Percentiles rank a stretch among this genome's conserved stretches.
Evolutionary conservation across 2,888 invertebrate species (phyloP).

Genomic region (Coleophora deauratella): DNA sequence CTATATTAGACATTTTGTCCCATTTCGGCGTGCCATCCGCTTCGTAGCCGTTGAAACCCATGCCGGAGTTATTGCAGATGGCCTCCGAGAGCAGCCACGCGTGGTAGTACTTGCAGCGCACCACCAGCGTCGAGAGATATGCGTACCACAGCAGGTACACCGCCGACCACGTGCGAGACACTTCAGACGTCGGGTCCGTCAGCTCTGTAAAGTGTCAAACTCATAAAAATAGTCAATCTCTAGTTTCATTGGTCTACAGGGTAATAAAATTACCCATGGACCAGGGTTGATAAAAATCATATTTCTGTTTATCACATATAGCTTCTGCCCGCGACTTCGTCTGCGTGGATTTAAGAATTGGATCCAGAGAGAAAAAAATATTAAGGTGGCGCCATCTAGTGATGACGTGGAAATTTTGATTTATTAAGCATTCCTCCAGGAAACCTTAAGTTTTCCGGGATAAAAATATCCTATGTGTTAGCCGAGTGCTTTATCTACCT

Average conservation of each 20-base stretch:
- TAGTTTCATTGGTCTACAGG: neutral
- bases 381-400: too few relatives aligned
- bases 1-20: constrained; percentile 95
- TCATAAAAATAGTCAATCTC: neutral
- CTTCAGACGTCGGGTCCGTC: constrained; percentile 58
- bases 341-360: too few relatives aligned
- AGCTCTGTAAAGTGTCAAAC: constrained; percentile 41
- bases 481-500: too few relatives aligned
- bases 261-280: too few relatives aligned
- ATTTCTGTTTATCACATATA: too few relatives aligned
- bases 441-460: too few relatives aligned
- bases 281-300: too few relatives aligned
- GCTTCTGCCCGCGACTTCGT: too few relatives aligned
- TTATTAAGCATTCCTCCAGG: too few relatives aligned
- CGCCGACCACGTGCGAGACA: constrained; percentile 64
- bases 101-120: constrained; percentile 95
- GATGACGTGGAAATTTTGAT: too few relatives aligned
- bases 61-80: constrained; percentile 94
- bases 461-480: too few relatives aligned
- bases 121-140: constrained; percentile 86
- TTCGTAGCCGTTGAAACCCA: constrained; percentile 91
- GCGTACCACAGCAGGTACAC: constrained; percentile 75
- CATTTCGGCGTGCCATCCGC: constrained; percentile 84
- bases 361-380: too few relatives aligned
- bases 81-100: constrained; percentile 98